Base-by-base conservation (phyloP, 2,797 vertebrate genomes). In the Lepus oiostolus region DNA sequence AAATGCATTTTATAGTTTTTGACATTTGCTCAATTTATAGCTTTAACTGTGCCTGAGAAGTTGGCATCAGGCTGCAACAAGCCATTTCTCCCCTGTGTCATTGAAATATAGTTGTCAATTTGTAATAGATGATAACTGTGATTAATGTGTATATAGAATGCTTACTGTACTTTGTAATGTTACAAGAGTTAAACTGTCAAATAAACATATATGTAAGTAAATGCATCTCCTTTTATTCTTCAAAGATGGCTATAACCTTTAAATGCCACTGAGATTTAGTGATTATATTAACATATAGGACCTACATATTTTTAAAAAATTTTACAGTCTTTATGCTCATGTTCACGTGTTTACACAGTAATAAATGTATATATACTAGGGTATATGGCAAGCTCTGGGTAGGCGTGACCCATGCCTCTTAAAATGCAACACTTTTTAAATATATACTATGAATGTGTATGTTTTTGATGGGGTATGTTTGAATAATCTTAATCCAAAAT, bases 401-500 rank as follows among this genome's bases (percentile, higher is more conserved):
- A 76, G 19, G 10, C 3, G 63, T 35, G 26, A 72, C 30, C 50
- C 21, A 68, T 76, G 9, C 3, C 19, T 52, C 75, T 76, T 60
- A 65, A 91, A 85, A 81, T n/a, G 10, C 11, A 47, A 28, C 5
- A 21, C 26, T 88, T 28, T 71, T 76, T 58, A n/a, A 75, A 85
- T 68, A 93, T 87, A 87, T 62, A 52, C 26, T 74, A 0, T 60
- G 13, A 4, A 42, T 62, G 8, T 90, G 3, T 17, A 14, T 52
- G 35, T 85, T 71, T 93, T 86, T 82, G 75, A 16, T 89, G 2
- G 38, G 24, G 12, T 32, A 81, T 71, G 17, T 85, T 81, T 71
- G 14, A 81, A 81, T 93, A 71, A 76, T 88, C 11, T 85, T 22
- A 54, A 19, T 85, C 22, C n/a, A 62, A 91, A 80, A 28, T 63